These are phyloP conservation scores for Apis mellifera DNA, from an alignment of 1,140 invertebrate genomes.

Conservation along the genomic window DNA sequence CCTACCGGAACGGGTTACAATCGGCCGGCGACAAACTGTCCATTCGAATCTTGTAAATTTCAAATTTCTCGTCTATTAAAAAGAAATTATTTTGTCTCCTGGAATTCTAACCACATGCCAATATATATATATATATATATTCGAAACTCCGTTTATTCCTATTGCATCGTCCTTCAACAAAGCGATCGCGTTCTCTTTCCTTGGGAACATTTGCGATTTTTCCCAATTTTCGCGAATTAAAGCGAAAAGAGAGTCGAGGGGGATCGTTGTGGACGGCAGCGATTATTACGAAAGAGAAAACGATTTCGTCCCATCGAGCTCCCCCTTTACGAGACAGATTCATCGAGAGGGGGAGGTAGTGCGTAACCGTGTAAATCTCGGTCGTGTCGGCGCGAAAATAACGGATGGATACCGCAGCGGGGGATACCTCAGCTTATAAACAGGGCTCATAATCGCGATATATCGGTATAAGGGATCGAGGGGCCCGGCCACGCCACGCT, in stretches of 20 bases:
- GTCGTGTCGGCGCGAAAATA: conserved; percentile 17
- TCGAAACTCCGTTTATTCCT: too few relatives aligned
- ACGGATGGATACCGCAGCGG: conserved; percentile 5
- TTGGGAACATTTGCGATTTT: too few relatives aligned
- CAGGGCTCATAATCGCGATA: conserved; percentile 28
- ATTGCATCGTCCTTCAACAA: too few relatives aligned
- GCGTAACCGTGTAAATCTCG: conserved; percentile 21
- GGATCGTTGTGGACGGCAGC: background rate
- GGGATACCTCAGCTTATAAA: conserved; percentile 1
- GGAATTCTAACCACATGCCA: background rate
- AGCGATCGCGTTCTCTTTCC: too few relatives aligned
- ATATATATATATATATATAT: too few relatives aligned
- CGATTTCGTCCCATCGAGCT: background rate
- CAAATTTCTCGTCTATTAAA: background rate
- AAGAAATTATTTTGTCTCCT: background rate
- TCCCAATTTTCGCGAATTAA: background rate
- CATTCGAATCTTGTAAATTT: background rate
- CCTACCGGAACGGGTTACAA: background rate
- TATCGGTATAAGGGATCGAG: conserved; percentile 1
- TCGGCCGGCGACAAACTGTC: background rate
- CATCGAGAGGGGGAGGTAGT: background rate
- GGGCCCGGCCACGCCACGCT: background rate
- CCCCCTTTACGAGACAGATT: background rate
- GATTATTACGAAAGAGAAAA: background rate
- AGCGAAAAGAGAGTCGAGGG: background rate